phyloP scores from a whole-genome alignment of 2,888 invertebrate genomes.

The Phasia obesa region DNA sequence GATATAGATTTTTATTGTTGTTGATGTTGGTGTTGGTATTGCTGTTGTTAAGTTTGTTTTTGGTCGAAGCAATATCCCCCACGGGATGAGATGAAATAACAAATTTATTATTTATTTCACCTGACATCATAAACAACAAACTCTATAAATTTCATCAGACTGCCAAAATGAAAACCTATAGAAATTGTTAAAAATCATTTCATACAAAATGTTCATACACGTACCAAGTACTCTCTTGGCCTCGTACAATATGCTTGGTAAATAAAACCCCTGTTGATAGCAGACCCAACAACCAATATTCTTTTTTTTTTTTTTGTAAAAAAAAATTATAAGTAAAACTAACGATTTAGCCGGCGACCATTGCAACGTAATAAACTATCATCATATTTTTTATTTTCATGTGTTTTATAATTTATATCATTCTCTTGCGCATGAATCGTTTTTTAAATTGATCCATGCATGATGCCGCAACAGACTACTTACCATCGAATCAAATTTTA shows the following conservation, averaged over 20 bases:
- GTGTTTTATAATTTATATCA: slow-evolving; percentile 68
- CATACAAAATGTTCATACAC: slow-evolving; percentile 40
- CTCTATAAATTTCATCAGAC: slow-evolving; percentile 78
- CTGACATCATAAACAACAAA: slow-evolving; percentile 81
- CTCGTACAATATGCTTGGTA: slow-evolving; percentile 7
- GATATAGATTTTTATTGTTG: slow-evolving; percentile 27
- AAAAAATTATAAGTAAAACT: slow-evolving; percentile 29
- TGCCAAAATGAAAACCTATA: slow-evolving; percentile 63
- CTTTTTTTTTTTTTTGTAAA: background rate
- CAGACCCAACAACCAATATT: slow-evolving; percentile 54
- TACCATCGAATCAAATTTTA: slow-evolving; percentile 31
- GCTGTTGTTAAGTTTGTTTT: slow-evolving; percentile 35
- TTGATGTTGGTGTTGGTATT: background rate
- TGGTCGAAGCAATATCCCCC: slow-evolving; percentile 44
- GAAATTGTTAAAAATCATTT: slow-evolving; percentile 69
- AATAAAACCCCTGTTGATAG: slow-evolving; percentile 67
- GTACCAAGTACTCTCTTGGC: slow-evolving; percentile 6
- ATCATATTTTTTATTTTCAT: slow-evolving; percentile 64
- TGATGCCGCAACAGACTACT: slow-evolving; percentile 54
- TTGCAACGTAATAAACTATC: slow-evolving; percentile 62
- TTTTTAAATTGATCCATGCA: slow-evolving; percentile 69
- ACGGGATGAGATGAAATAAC: slow-evolving; percentile 76
- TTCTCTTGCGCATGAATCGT: slow-evolving; percentile 68
- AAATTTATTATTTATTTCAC: slow-evolving; percentile 83
- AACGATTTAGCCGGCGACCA: slow-evolving; percentile 65